These are phyloP conservation scores for Zonotrichia leucophrys DNA, from an alignment of 2,113 vertebrate species.

Conservation along the genomic window DNA sequence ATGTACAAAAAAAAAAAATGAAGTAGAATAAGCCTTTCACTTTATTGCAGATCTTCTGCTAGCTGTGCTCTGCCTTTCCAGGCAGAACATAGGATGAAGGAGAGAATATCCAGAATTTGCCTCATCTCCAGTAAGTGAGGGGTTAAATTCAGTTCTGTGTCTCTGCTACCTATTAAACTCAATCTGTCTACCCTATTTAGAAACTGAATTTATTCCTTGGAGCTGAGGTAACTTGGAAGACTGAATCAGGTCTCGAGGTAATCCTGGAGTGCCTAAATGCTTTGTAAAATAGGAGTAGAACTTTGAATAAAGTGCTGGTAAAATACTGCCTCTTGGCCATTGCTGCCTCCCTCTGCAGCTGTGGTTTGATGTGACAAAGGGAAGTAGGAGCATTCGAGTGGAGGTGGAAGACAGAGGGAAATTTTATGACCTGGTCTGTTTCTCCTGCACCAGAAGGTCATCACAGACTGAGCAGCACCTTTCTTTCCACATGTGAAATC, in stretches of 20 bases:
- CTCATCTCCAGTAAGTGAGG: background rate
- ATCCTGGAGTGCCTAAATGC: background rate
- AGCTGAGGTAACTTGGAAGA: conserved; percentile 33
- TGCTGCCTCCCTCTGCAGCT: background rate
- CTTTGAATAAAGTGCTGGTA: background rate
- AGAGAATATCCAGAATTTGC: background rate
- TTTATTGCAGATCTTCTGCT: background rate
- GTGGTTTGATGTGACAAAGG: background rate
- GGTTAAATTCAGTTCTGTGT: background rate
- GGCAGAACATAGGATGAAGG: background rate
- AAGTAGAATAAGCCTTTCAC: background rate
- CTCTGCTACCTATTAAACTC: background rate
- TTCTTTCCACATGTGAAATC: background rate
- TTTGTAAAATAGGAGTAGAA: background rate
- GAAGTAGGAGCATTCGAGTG: background rate
- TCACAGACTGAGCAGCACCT: background rate
- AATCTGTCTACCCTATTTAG: conserved; percentile 14
- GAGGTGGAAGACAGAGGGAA: background rate
- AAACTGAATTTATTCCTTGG: conserved; percentile 21
- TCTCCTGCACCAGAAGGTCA: background rate
- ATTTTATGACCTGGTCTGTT: background rate
- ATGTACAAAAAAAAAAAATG: background rate
- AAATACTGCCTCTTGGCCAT: background rate
- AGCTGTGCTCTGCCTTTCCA: background rate
- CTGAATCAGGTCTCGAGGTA: background rate